A percentile compares a stretch with the other conserved stretches of the same genome.
Conservation (phyloP, 1,140 invertebrate species). For the Papilio polytes region DNA sequence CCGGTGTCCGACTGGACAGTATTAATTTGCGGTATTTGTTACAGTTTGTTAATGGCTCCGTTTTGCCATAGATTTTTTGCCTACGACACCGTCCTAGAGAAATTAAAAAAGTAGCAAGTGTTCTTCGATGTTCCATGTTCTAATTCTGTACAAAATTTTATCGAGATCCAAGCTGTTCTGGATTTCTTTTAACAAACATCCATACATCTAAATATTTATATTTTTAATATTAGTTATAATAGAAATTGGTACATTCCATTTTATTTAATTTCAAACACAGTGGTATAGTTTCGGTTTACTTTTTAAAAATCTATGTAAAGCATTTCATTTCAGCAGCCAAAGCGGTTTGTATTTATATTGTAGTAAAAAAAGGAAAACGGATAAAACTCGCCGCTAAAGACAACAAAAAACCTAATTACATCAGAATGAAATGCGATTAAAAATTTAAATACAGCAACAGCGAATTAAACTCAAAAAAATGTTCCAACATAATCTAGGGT, state of each 20-base stretch:
- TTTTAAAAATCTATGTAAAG: neutral
- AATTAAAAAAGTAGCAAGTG: too few species aligned
- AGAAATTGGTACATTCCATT: neutral
- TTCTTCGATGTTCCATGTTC: too few species aligned
- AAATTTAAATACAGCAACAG: constrained; percentile 2
- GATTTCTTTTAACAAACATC: too few species aligned
- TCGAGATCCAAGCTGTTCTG: too few species aligned
- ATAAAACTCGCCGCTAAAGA: neutral
- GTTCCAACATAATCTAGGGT: neutral
- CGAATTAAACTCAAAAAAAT: neutral
- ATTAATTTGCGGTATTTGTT: constrained; percentile 19
- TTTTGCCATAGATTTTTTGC: neutral
- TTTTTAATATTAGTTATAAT: neutral
- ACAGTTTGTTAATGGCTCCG: neutral
- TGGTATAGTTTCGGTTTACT: neutral
- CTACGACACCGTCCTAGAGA: too few species aligned
- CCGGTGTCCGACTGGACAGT: neutral
- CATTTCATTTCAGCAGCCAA: neutral
- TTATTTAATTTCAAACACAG: neutral
- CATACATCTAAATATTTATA: too few species aligned
- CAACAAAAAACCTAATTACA: constrained; percentile 9
- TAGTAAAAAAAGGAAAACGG: neutral
- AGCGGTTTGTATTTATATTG: neutral
- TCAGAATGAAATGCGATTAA: neutral
- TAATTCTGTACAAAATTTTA: too few species aligned